Evolutionary conservation across 2,113 vertebrate genomes (phyloP).

Genomic region (Cephalopterus ornatus): DNA sequence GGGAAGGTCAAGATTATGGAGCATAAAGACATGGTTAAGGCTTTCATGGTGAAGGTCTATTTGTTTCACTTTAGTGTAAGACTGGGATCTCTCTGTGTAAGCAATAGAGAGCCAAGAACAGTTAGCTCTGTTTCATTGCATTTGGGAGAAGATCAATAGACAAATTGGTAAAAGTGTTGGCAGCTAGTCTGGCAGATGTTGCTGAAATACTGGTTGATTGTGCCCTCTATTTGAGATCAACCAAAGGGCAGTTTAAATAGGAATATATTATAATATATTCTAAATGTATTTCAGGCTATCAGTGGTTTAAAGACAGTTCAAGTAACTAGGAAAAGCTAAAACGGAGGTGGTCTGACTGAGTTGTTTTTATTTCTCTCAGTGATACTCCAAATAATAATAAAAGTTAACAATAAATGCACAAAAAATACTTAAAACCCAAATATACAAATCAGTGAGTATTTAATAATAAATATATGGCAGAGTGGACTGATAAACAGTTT

Average conservation of each 20-base stretch:
- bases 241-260: background rate
- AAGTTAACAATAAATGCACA: background rate
- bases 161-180: background rate
- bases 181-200: background rate
- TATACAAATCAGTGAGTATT: background rate
- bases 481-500: background rate
- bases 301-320: background rate
- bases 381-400: background rate
- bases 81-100: background rate
- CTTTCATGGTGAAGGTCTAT: background rate
- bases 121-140: background rate
- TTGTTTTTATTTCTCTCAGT: background rate
- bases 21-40: background rate
- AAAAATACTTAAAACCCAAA: background rate
- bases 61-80: background rate
- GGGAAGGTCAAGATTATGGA: background rate
- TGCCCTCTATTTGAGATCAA: background rate
- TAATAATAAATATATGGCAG: background rate
- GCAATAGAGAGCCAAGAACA: background rate
- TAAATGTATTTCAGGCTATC: background rate
- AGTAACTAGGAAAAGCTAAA: background rate
- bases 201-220: background rate
- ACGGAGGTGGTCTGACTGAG: background rate
- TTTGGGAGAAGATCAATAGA: background rate
- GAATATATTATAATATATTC: background rate